Evolutionary conservation across 1,140 invertebrate species (phyloP).

Genomic region (Tetraneura akinire): DNA sequence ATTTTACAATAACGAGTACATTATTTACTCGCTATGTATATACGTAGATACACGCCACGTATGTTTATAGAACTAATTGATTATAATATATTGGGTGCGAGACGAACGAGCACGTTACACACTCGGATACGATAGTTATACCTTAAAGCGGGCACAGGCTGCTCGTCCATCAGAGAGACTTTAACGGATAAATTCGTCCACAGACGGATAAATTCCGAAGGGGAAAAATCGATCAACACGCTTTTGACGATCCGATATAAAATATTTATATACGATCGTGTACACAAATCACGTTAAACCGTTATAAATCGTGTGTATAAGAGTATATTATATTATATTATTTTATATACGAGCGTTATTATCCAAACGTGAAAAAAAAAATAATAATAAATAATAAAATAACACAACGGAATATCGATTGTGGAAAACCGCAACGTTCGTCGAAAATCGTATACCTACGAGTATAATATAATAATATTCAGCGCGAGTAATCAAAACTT

Average conservation of each 20-base stretch:
- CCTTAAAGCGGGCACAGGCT: neutral
- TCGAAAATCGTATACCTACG: neutral
- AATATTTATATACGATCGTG: no score
- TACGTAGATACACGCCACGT: no score
- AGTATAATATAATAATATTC: no score
- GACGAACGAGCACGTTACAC: neutral
- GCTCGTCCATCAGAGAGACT: neutral
- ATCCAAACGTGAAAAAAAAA: no score
- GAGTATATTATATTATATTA: neutral
- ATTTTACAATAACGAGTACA: neutral
- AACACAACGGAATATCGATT: neutral
- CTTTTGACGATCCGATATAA: neutral
- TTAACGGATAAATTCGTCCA: neutral
- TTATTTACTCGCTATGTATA: neutral
- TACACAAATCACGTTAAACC: conserved; percentile 2
- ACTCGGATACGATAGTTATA: neutral
- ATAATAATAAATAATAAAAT: neutral
- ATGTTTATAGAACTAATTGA: conserved; percentile 24
- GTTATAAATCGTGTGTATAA: conserved; percentile 25
- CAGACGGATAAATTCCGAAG: neutral
- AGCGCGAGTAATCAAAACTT: no score
- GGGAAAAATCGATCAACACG: conserved; percentile 1
- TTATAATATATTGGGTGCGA: neutral
- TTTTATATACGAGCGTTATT: no score
- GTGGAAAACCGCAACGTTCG: conserved; percentile 2